Evolutionary conservation across 2,888 invertebrate species (phyloP), one percentile per base, ranked within the genome.

Genomic region (Hemicrepidius hirtus): DNA sequence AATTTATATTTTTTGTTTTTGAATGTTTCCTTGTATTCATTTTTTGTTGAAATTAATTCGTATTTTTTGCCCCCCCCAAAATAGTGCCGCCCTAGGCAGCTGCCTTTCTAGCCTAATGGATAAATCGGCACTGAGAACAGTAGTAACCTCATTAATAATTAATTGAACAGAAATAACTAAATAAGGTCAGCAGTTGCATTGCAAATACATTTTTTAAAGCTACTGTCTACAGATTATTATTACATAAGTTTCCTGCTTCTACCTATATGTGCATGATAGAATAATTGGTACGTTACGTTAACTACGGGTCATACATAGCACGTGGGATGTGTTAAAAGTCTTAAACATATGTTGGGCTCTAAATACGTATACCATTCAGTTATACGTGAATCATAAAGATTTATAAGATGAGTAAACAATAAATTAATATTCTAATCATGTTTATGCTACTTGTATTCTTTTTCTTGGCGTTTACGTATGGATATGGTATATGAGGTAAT

Each of bases 181-280:
- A 53, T 53, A 28, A 53, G 53, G 28, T 13, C 53, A 53, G 46
- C 28, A 13, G 28, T 28, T 18, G 53, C 24, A 53, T 49, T 18
- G 28, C 13, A 28, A 20, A 46, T 9, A 18, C 18, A 46, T 46
- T 46, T 24, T 46, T 46, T 46, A 46, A 46, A 20, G 16, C 16
- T 46, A 3, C 18, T 46, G 10, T 40, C n/a, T 13, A n/a, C 6
- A 40, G n/a, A 40, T 40, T 32, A 32, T 9, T 13, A 20, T 53
- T 53, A 28, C 32, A 28, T 53, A 53, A 53, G 28, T 53, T 46
- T 53, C 53, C 53, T 53, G 53, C n/a, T 53, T 53, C 24, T 21
- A 53, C 53, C 24, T 53, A 28, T 28, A 53, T 9, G 20, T 18
- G 20, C 10, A 4, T 3, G 46, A 18, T 46, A 20, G 28, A 53